Conservation (phyloP, 2,888 invertebrate species). For the Diaprepes abbreviatus region DNA sequence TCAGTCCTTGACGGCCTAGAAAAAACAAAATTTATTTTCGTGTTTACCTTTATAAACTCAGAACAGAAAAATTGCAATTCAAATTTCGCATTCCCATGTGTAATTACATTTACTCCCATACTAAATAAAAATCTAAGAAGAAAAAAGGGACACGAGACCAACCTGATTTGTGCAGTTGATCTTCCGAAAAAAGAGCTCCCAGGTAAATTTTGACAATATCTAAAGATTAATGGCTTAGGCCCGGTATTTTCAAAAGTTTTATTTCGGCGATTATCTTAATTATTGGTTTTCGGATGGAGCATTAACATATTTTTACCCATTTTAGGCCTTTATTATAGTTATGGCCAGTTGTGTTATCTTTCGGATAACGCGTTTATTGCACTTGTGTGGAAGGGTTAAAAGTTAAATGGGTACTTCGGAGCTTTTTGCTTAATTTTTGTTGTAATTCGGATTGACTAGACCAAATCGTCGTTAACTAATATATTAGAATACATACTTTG, state of each 20-base stretch:
- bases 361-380: slow-evolving; percentile 10
- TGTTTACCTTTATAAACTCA: too few species aligned
- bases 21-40: too few species aligned
- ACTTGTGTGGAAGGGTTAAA: background rate
- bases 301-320: slow-evolving; percentile 62
- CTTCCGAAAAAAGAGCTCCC: slow-evolving; percentile 52
- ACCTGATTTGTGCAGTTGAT: slow-evolving; percentile 37
- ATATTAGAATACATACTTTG: too few species aligned
- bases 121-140: slow-evolving; percentile 25
- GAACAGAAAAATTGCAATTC: too few species aligned
- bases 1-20: too few species aligned
- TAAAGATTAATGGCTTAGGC: slow-evolving; percentile 62
- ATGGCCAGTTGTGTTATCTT: slow-evolving; percentile 12
- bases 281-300: slow-evolving; percentile 62
- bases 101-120: background rate
- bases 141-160: slow-evolving; percentile 25
- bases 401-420: background rate
- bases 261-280: slow-evolving; percentile 66
- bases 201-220: slow-evolving; percentile 63
- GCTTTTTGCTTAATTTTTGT: background rate
- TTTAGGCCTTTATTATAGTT: slow-evolving; percentile 17
- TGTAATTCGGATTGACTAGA: background rate
- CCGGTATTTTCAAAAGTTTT: slow-evolving; percentile 61
- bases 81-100: too few species aligned
- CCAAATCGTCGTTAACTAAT: background rate